Evolutionary conservation across 2,797 vertebrate species (phyloP).

Genomic region (Hemitrygon akajei): DNA sequence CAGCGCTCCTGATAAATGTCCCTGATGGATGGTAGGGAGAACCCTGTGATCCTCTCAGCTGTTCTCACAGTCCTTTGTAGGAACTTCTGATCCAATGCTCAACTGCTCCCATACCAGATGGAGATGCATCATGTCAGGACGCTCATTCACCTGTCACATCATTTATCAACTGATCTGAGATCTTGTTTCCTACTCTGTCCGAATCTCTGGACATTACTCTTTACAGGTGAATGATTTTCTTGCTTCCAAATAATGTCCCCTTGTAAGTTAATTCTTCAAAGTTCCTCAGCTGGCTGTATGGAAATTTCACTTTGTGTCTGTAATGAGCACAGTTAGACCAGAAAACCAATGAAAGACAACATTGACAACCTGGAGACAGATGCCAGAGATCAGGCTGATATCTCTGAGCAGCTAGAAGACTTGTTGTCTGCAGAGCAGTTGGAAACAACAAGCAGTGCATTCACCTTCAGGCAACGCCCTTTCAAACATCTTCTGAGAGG

Average conservation of each 20-base stretch:
- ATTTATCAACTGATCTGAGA: not conserved
- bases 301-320: not conserved
- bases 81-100: no score
- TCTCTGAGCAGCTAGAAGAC: not conserved
- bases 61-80: no score
- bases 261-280: slow-evolving; percentile 5
- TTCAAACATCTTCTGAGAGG: not conserved
- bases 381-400: not conserved
- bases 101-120: no score
- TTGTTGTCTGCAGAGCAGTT: not conserved
- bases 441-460: not conserved
- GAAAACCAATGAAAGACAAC: not conserved
- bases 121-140: no score
- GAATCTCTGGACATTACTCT: not conserved
- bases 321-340: not conserved
- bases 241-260: not conserved
- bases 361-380: slow-evolving; percentile 1
- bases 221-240: not conserved
- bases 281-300: not conserved
- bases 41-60: no score
- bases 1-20: no score
- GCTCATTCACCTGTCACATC: not conserved
- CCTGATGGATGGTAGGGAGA: no score
- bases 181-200: not conserved
- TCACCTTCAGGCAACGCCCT: not conserved